These are phyloP conservation scores for Brenthis ino DNA, from an alignment of 2,888 invertebrate genomes.

Conservation along the genomic window DNA sequence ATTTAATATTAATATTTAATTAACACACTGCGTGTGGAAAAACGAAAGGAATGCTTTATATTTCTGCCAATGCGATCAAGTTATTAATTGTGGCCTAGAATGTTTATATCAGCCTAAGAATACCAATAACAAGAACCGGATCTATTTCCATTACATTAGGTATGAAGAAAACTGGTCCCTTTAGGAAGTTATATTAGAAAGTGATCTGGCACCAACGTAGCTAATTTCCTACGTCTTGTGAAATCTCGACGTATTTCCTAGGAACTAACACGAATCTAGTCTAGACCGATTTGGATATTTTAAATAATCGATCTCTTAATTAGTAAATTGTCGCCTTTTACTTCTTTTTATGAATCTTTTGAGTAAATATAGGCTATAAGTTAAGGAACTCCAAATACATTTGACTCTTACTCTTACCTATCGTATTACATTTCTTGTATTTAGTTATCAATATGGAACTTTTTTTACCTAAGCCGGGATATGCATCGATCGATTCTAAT, in stretches of 20 bases:
- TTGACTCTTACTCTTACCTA: too few species aligned
- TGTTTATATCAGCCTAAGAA: slow-evolving; percentile 12
- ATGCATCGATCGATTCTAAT: too few species aligned
- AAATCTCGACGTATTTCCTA: slow-evolving; percentile 20
- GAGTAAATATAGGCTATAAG: too few species aligned
- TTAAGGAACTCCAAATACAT: too few species aligned
- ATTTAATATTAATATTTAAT: slow-evolving; percentile 11
- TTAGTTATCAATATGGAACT: too few species aligned
- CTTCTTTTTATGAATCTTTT: too few species aligned
- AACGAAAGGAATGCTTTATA: slow-evolving; percentile 40
- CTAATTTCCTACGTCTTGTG: slow-evolving; percentile 23
- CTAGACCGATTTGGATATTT: slow-evolving; percentile 2
- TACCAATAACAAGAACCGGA: slow-evolving; percentile 20
- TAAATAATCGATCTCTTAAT: not conserved
- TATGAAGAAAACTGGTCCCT: slow-evolving; percentile 30
- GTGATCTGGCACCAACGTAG: slow-evolving; percentile 22
- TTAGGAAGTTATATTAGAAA: slow-evolving; percentile 35
- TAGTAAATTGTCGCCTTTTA: not conserved
- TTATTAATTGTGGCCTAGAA: slow-evolving; percentile 37
- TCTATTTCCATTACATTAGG: slow-evolving; percentile 19
- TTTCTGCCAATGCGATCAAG: slow-evolving; percentile 39
- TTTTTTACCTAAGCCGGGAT: too few species aligned
- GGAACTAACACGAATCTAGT: slow-evolving; percentile 3
- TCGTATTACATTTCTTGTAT: too few species aligned
- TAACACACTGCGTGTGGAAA: slow-evolving; percentile 31